phyloP scores from a whole-genome alignment of 2,113 vertebrate genomes.

The Barnardius zonarius region DNA sequence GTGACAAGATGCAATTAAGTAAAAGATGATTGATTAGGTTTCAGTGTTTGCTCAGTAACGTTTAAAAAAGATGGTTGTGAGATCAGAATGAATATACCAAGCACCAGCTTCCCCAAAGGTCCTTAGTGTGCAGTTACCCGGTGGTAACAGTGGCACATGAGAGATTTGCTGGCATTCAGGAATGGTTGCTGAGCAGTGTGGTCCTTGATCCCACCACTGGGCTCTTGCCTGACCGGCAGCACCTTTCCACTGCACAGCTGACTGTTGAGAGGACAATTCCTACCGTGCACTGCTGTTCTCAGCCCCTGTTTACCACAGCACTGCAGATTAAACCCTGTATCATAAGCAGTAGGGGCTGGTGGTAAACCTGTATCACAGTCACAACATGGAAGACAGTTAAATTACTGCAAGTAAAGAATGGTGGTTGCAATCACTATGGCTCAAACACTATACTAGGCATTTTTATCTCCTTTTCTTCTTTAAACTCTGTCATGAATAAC shows the following conservation, averaged over 20 bases:
- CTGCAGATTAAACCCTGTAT: background rate
- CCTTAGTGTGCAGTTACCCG: background rate
- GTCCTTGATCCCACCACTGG: background rate
- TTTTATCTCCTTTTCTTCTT: background rate
- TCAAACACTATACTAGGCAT: background rate
- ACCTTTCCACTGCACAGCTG: rapidly evolving
- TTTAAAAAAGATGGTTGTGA: background rate
- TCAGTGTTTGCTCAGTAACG: constrained; percentile 1
- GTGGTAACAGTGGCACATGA: rapidly evolving
- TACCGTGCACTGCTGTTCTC: rapidly evolving
- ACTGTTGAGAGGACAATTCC: rapidly evolving
- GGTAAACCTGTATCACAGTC: background rate
- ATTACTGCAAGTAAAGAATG: background rate
- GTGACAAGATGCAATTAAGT: constrained; percentile 54
- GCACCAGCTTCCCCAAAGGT: background rate
- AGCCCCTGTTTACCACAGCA: rapidly evolving
- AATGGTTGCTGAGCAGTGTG: rapidly evolving
- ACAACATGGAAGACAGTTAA: background rate
- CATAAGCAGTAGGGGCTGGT: background rate
- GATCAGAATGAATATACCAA: background rate
- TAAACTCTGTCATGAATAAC: background rate
- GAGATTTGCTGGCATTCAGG: background rate
- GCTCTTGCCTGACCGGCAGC: background rate
- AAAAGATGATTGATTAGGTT: constrained; percentile 61
- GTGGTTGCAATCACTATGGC: background rate